phyloP scores from a whole-genome alignment of 2,888 invertebrate genomes.

The Watsonalla binaria region DNA sequence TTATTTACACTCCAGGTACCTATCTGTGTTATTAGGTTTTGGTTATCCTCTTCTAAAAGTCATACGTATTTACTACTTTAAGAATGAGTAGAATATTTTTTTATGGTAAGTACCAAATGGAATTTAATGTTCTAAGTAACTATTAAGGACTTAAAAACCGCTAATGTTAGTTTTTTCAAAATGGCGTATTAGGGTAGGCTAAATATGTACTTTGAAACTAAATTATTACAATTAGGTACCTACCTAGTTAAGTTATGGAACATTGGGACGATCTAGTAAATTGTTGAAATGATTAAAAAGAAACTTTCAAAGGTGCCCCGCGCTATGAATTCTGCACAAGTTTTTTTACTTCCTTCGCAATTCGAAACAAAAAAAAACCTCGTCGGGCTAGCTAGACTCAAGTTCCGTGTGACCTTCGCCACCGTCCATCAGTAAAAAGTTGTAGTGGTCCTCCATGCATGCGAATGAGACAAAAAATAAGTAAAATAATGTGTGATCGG shows the following conservation, averaged over 20 bases:
- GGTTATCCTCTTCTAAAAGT: no score
- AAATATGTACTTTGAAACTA: background rate
- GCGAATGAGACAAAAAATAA: conserved; percentile 29
- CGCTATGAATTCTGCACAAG: conserved; percentile 34
- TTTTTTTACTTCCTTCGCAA: conserved; percentile 57
- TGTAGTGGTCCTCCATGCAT: conserved; percentile 44
- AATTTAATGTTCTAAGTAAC: no score
- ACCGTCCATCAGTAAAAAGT: conserved; percentile 55
- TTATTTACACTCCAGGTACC: background rate
- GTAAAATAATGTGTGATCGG: conserved; percentile 56
- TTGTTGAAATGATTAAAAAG: no score
- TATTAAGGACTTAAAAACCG: no score
- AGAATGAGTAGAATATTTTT: no score
- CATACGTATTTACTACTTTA: no score
- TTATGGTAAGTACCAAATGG: no score
- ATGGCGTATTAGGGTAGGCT: no score
- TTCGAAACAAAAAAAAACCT: conserved; percentile 45
- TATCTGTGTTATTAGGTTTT: background rate
- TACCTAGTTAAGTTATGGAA: background rate
- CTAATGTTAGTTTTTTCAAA: no score
- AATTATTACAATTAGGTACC: background rate
- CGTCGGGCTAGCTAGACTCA: conserved; percentile 47
- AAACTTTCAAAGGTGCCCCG: conserved; percentile 28
- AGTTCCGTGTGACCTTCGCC: conserved; percentile 66
- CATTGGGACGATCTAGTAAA: no score